Conservation (phyloP, 2,888 invertebrate genomes). For the Ichneumon xanthorius region DNA sequence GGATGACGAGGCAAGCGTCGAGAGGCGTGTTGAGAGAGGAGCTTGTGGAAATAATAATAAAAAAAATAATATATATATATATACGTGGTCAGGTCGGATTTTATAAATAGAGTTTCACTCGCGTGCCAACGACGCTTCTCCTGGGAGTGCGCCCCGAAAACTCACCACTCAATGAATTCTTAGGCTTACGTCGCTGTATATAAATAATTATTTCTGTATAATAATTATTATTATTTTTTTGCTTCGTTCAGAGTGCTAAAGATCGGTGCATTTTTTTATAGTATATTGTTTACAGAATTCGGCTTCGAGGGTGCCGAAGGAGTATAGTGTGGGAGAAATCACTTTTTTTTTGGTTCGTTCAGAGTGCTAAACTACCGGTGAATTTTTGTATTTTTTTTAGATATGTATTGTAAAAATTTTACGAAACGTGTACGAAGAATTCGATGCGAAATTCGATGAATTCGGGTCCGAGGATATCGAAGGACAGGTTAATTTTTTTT, state of each 20-base stretch:
- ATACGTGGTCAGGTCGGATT: conserved; percentile 9
- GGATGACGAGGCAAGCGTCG: not conserved
- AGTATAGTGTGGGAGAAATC: not conserved
- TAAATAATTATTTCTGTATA: no score
- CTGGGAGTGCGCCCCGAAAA: conserved; percentile 1
- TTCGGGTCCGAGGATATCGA: not conserved
- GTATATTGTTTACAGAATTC: no score
- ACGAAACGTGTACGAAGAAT: no score
- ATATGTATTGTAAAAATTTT: no score
- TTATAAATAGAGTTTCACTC: conserved; percentile 49
- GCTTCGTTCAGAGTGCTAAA: not conserved
- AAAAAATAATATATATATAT: conserved; percentile 10
- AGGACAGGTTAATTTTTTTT: not conserved
- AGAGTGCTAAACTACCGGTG: no score
- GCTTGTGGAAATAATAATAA: conserved; percentile 3
- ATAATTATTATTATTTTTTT: not conserved
- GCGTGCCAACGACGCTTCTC: conserved; percentile 34
- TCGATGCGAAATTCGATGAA: not conserved
- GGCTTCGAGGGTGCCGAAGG: no score
- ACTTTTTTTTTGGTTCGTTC: not conserved
- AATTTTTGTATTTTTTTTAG: no score
- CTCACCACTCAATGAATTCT: conserved; percentile 30
- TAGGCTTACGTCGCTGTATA: not conserved
- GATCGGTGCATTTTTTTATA: not conserved
- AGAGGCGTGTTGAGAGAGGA: not conserved